phyloP scores from a whole-genome alignment of 2,888 invertebrate species.

The Drosophila falleni region DNA sequence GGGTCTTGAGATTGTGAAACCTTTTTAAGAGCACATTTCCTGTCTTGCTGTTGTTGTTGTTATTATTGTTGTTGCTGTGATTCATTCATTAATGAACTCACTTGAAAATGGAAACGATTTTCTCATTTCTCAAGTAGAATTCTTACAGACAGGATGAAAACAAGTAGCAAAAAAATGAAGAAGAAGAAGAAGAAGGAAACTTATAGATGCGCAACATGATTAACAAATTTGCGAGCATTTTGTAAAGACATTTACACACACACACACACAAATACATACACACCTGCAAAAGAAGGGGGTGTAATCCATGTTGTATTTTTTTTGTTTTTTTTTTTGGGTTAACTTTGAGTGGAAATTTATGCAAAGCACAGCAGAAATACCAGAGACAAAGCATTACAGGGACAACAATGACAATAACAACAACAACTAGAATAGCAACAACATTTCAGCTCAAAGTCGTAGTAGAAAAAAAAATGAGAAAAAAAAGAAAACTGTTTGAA shows the following conservation, averaged over 20 bases:
- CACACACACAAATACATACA: constrained; percentile 13
- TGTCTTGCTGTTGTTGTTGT: constrained; percentile 1
- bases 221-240: constrained; percentile 54
- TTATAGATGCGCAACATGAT: constrained; percentile 47
- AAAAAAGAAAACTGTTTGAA: constrained; percentile 47
- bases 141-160: not conserved
- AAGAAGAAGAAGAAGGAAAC: not conserved
- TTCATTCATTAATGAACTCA: constrained; percentile 47
- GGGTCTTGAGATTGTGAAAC: constrained; percentile 28
- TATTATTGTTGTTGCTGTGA: not conserved
- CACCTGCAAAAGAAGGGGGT: not conserved
- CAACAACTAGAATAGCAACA: constrained; percentile 5
- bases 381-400: constrained; percentile 23
- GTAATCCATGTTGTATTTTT: constrained; percentile 61
- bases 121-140: constrained; percentile 10
- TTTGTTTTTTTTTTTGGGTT: constrained; percentile 13
- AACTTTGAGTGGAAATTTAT: constrained; percentile 63
- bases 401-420: not conserved
- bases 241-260: constrained; percentile 27
- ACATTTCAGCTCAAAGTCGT: not conserved
- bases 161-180: not conserved
- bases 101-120: constrained; percentile 34
- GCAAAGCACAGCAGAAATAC: constrained; percentile 69
- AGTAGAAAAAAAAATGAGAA: constrained; percentile 10
- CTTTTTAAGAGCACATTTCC: constrained; percentile 34